phyloP scores from a whole-genome alignment of 2,797 vertebrate species.

The Pangasius djambal region DNA sequence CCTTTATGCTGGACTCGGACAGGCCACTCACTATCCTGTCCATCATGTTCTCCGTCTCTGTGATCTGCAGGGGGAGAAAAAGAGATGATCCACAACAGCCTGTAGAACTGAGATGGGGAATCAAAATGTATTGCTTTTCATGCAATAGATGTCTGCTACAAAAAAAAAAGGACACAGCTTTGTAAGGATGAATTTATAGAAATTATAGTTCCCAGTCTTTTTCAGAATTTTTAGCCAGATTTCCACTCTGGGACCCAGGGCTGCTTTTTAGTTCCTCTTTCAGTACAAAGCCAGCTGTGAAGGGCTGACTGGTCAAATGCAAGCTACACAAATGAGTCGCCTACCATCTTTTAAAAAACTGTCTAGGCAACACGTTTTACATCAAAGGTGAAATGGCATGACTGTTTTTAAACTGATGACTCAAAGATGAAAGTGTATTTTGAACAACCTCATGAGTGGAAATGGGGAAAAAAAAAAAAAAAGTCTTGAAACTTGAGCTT shows the following conservation, averaged over 20 bases:
- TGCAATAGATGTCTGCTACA: too few species aligned
- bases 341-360: not conserved
- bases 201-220: not conserved
- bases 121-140: not conserved
- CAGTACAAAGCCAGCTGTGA: not conserved
- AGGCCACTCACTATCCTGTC: constrained; percentile 98
- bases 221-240: not conserved
- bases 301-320: not conserved
- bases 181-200: not conserved
- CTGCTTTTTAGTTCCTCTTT: not conserved
- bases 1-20: constrained; percentile 98
- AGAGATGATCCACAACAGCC: not conserved
- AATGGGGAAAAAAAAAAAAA: not conserved
- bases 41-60: constrained; percentile 99
- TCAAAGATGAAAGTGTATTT: not conserved
- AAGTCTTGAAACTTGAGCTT: not conserved
- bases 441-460: not conserved
- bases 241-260: not conserved
- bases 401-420: not conserved
- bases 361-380: not conserved
- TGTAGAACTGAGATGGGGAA: not conserved
- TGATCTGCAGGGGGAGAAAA: constrained; percentile 81
- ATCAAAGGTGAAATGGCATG: not conserved
- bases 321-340: not conserved
- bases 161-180: not conserved